Percentiles rank a stretch among this genome's conserved stretches.
Conservation (phyloP, 64 coral and sea anemone genomes). For the Cladopsammia gracilis region DNA sequence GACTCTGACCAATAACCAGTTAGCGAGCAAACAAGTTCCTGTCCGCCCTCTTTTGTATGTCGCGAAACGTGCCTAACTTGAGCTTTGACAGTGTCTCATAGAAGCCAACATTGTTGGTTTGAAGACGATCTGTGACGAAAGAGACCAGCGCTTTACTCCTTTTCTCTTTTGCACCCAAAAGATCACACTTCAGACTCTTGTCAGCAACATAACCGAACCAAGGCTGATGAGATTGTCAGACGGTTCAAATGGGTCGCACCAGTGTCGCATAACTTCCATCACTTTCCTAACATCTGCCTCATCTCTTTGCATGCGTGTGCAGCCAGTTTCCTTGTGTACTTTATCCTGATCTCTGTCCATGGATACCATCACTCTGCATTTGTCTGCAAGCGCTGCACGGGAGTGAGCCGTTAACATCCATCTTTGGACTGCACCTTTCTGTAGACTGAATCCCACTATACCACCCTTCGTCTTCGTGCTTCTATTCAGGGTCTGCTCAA, state of each 20-base stretch:
- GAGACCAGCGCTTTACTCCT: slow-evolving; percentile 5
- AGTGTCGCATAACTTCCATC: neutral
- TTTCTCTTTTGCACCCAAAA: slow-evolving; percentile 45
- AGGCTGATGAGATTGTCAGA: slow-evolving; percentile 53
- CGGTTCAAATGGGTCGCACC: slow-evolving; percentile 48
- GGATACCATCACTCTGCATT: slow-evolving; percentile 32
- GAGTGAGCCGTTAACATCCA: slow-evolving; percentile 58
- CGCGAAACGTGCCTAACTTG: neutral
- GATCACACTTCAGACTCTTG: neutral
- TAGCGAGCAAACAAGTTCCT: slow-evolving; percentile 14
- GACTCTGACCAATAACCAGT: neutral
- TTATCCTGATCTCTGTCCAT: neutral
- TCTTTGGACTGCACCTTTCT: slow-evolving; percentile 47
- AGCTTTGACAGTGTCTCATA: too few relatives aligned
- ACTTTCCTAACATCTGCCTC: neutral
- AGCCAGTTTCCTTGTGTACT: slow-evolving; percentile 20
- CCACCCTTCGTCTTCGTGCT: slow-evolving; percentile 68
- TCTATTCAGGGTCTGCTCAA: slow-evolving; percentile 59
- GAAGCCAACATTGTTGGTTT: slow-evolving; percentile 10
- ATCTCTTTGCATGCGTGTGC: slow-evolving; percentile 26
- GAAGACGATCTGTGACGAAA: slow-evolving; percentile 26
- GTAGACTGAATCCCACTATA: slow-evolving; percentile 51
- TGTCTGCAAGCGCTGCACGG: slow-evolving; percentile 26
- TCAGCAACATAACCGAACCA: slow-evolving; percentile 55
- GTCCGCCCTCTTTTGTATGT: neutral